These are phyloP conservation scores for Cydia amplana DNA, from an alignment of 1,140 invertebrate species.

Conservation along the genomic window DNA sequence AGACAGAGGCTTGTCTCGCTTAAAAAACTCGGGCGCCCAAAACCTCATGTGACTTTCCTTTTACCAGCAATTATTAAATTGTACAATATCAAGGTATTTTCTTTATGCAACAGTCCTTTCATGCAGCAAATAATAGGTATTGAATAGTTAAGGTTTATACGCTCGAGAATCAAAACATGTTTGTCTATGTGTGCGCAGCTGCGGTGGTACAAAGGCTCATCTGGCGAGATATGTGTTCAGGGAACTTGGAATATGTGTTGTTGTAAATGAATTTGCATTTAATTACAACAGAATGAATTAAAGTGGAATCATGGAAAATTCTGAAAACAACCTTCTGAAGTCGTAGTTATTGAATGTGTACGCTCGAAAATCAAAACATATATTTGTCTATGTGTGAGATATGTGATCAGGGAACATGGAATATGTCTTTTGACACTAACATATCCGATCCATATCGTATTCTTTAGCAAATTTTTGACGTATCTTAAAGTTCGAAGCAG, in stretches of 20 bases:
- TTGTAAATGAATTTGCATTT: not conserved
- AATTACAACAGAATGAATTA: not conserved
- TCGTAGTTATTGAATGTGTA: too few species aligned
- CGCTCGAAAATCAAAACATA: too few species aligned
- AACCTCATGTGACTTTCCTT: not conserved
- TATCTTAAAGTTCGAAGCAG: too few species aligned
- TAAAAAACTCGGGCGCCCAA: not conserved
- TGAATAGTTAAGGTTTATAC: conserved; percentile 4
- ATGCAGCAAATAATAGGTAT: not conserved
- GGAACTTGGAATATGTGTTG: conserved; percentile 10
- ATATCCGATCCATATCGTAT: too few species aligned
- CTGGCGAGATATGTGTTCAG: conserved; percentile 20
- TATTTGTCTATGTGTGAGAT: too few species aligned
- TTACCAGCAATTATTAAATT: not conserved
- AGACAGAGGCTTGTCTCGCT: too few species aligned
- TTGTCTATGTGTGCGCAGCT: conserved; percentile 30
- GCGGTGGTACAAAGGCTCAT: not conserved
- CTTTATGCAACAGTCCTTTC: conserved; percentile 9
- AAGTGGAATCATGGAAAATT: too few species aligned
- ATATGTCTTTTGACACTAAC: too few species aligned
- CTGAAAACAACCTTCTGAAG: too few species aligned
- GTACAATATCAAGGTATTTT: not conserved
- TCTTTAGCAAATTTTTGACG: too few species aligned
- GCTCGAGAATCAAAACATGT: conserved; percentile 36
- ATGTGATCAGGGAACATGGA: too few species aligned